These are phyloP conservation scores for Nibea coibor DNA, from an alignment of 2,113 vertebrate genomes.

Conservation along the genomic window DNA sequence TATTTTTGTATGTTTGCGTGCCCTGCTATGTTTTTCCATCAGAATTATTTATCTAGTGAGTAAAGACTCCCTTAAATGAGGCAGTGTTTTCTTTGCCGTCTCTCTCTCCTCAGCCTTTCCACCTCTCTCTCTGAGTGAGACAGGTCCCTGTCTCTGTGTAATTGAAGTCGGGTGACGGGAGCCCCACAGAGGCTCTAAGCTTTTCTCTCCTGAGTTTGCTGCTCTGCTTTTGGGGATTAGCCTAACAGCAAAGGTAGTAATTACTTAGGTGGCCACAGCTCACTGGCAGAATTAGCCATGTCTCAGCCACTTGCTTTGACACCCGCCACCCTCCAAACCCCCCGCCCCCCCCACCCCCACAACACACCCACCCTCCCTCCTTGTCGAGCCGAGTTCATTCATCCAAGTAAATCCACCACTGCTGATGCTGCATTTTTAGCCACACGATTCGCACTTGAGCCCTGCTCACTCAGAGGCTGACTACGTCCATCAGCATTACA, in stretches of 20 bases:
- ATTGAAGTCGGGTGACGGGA: constrained; percentile 48
- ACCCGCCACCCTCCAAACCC: constrained; percentile 40
- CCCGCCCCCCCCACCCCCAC: not conserved
- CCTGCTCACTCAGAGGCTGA: constrained; percentile 43
- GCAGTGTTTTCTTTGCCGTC: not conserved
- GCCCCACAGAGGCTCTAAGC: constrained; percentile 43
- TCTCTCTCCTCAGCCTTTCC: not conserved
- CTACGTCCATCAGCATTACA: constrained; percentile 76
- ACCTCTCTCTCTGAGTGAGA: constrained; percentile 18
- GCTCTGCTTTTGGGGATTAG: constrained; percentile 66
- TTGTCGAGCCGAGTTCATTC: constrained; percentile 58
- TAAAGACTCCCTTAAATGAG: not conserved
- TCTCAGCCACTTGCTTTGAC: constrained; percentile 78
- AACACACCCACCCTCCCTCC: not conserved
- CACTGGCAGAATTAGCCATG: constrained; percentile 70
- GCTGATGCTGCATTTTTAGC: constrained; percentile 73
- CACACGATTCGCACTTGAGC: constrained; percentile 27
- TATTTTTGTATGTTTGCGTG: not conserved
- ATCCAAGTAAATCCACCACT: constrained; percentile 73
- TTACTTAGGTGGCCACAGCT: constrained; percentile 77
- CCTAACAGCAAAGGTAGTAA: constrained; percentile 72
- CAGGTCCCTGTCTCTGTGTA: constrained; percentile 44
- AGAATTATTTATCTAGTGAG: not conserved
- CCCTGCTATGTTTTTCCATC: not conserved
- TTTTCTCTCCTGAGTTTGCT: constrained; percentile 57